phyloP scores from a whole-genome alignment of 2,888 invertebrate species.

The Cephus nigrinus region DNA sequence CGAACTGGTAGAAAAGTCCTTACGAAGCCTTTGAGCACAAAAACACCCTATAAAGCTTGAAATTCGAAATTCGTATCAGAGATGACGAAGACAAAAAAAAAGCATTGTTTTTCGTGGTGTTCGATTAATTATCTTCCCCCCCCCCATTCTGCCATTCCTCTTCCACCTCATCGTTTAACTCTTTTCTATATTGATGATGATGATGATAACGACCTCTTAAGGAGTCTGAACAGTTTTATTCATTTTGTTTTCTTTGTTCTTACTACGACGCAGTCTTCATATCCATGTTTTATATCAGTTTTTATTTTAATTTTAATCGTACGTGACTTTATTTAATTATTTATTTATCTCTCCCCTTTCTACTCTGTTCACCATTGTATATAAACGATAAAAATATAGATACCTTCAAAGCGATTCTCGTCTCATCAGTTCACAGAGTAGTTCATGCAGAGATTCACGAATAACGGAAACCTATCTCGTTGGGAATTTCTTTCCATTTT shows the following conservation, averaged over 20 bases:
- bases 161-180: constrained; percentile 13
- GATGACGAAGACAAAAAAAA: constrained; percentile 7
- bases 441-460: neutral
- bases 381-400: neutral
- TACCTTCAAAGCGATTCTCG: neutral
- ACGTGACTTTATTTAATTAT: neutral
- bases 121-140: constrained; percentile 1
- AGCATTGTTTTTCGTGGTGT: constrained; percentile 2
- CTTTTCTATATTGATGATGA: neutral
- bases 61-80: constrained; percentile 5
- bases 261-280: constrained; percentile 12
- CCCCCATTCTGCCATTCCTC: constrained; percentile 4
- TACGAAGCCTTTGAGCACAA: constrained; percentile 24
- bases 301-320: constrained; percentile 3
- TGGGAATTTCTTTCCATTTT: neutral
- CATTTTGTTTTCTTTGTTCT: constrained; percentile 17
- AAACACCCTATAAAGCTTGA: constrained; percentile 10
- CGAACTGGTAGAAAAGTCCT: neutral
- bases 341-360: neutral
- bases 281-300: neutral
- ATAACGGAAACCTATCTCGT: neutral
- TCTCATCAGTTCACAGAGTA: neutral
- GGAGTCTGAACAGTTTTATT: constrained; percentile 24
- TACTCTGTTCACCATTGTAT: constrained; percentile 12
- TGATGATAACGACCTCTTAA: constrained; percentile 5